These are phyloP conservation scores for Athene cunicularia DNA, from an alignment of 2,113 vertebrate species.

Conservation along the genomic window DNA sequence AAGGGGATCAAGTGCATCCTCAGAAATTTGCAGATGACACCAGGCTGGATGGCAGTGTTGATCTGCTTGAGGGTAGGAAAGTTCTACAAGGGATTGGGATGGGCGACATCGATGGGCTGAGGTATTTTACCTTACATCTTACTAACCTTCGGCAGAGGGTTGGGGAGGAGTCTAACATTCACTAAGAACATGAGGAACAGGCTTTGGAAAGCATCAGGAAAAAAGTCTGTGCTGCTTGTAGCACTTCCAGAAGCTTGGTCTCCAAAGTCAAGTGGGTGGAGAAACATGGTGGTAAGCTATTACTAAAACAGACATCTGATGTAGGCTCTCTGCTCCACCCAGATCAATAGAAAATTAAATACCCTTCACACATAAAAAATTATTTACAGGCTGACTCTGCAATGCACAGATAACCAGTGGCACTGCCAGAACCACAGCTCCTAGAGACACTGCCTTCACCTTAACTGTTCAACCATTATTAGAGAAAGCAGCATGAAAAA, in stretches of 20 bases:
- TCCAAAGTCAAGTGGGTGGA: background rate
- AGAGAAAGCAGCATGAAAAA: slow-evolving; percentile 40
- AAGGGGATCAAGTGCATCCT: fast-evolving
- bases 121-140: background rate
- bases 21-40: fast-evolving
- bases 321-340: background rate
- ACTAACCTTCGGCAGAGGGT: background rate
- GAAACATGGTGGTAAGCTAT: background rate
- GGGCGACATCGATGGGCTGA: fast-evolving
- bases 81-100: background rate
- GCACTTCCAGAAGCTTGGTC: background rate
- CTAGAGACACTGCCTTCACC: background rate
- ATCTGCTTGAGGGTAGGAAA: background rate
- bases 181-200: background rate
- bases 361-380: background rate
- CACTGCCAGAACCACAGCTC: background rate
- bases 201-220: slow-evolving; percentile 9
- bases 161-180: background rate
- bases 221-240: background rate
- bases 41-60: fast-evolving
- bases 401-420: background rate
- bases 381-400: slow-evolving; percentile 1
- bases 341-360: slow-evolving; percentile 24
- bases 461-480: background rate
- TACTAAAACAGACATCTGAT: background rate